Evolutionary conservation across 64 coral and sea anemone genomes (phyloP).

Genomic region (Pocillopora damicornis): DNA sequence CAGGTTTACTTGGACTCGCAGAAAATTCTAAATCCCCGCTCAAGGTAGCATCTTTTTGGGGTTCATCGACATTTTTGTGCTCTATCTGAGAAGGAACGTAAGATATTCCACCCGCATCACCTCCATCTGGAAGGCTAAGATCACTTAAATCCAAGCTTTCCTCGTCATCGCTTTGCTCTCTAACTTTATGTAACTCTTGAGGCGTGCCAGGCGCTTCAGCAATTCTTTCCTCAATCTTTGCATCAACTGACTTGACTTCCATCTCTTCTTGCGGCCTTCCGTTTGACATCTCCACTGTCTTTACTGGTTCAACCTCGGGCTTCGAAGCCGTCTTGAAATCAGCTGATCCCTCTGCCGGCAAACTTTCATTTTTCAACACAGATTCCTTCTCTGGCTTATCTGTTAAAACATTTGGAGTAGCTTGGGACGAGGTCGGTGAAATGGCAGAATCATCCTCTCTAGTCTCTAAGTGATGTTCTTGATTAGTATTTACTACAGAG

Average conservation of each 20-base stretch:
- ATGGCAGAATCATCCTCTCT: not conserved
- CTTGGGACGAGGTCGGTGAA: not conserved
- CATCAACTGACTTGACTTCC: not conserved
- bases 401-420: not conserved
- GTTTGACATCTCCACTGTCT: not conserved
- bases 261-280: not conserved
- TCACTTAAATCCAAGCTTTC: slow-evolving; percentile 41
- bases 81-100: slow-evolving; percentile 15
- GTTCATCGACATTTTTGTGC: not conserved
- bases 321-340: not conserved
- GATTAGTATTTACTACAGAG: not conserved
- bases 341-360: not conserved
- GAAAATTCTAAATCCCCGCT: not conserved
- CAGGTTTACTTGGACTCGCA: slow-evolving; percentile 2
- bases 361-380: not conserved
- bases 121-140: slow-evolving; percentile 30
- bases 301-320: not conserved
- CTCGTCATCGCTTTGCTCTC: slow-evolving; percentile 1
- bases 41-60: too few species aligned
- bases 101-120: not conserved
- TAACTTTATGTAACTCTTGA: not conserved
- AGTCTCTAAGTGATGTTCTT: not conserved
- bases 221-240: not conserved
- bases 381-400: not conserved
- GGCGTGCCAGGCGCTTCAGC: not conserved